phyloP scores from a whole-genome alignment of 2,113 vertebrate genomes.

The Pipa parva region DNA sequence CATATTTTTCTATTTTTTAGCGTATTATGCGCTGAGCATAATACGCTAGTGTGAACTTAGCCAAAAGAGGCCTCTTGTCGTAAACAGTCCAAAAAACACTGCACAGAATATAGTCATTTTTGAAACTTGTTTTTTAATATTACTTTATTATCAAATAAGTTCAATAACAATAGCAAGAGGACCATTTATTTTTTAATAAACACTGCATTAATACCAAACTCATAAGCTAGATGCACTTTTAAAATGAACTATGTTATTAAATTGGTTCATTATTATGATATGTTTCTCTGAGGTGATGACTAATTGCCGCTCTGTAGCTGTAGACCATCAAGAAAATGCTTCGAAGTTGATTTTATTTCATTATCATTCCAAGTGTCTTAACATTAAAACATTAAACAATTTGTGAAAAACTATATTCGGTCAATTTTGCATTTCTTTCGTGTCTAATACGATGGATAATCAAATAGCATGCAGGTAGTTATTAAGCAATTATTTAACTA shows the following conservation, averaged over 20 bases:
- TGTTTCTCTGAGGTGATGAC: not conserved
- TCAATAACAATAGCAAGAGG: not conserved
- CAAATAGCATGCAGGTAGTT: too few species aligned
- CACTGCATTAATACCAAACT: not conserved
- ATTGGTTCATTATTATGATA: not conserved
- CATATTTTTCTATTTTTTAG: too few species aligned
- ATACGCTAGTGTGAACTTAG: too few species aligned
- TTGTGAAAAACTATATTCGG: too few species aligned
- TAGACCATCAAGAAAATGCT: not conserved
- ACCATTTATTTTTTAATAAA: not conserved
- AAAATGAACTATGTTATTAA: not conserved
- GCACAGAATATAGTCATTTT: too few species aligned
- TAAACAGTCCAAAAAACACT: too few species aligned
- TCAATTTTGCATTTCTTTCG: too few species aligned
- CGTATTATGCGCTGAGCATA: too few species aligned
- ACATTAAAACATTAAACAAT: not conserved
- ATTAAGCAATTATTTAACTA: too few species aligned
- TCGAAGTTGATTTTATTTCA: not conserved
- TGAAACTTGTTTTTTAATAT: too few species aligned
- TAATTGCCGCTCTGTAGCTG: not conserved
- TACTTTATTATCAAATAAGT: not conserved
- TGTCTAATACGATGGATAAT: too few species aligned
- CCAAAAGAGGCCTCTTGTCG: too few species aligned
- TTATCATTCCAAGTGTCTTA: not conserved
- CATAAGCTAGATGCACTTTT: not conserved